phyloP scores from a whole-genome alignment of 2,888 invertebrate species.

The Coenonympha arcania region DNA sequence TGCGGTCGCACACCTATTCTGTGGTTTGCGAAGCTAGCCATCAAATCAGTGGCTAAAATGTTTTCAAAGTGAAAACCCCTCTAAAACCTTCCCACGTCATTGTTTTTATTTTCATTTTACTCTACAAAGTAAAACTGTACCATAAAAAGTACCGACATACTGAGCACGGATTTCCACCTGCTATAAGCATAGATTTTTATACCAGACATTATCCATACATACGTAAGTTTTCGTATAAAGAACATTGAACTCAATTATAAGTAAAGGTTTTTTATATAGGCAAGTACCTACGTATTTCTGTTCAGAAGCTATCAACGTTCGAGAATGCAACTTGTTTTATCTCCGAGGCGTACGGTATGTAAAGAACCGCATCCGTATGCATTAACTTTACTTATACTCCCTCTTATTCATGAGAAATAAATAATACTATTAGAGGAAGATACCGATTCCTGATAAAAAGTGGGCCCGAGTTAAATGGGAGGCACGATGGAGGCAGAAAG shows the following conservation, averaged over 20 bases:
- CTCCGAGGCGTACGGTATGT: constrained; percentile 61
- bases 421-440: constrained; percentile 75
- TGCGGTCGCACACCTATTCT: constrained; percentile 58
- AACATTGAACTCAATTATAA: neutral
- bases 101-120: constrained; percentile 6
- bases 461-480: constrained; percentile 73
- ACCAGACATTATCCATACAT: no score
- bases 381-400: constrained; percentile 71
- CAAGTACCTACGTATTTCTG: neutral
- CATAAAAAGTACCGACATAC: no score
- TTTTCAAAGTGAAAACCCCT: constrained; percentile 39
- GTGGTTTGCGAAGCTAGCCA: constrained; percentile 52
- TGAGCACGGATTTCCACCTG: neutral
- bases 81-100: constrained; percentile 15
- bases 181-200: no score
- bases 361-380: constrained; percentile 67
- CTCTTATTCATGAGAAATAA: constrained; percentile 74
- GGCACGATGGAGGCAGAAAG: constrained; percentile 73
- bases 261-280: neutral
- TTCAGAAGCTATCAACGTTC: constrained; percentile 31
- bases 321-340: constrained; percentile 56
- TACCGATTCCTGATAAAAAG: constrained; percentile 75
- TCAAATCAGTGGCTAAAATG: constrained; percentile 37
- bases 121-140: constrained; percentile 11
- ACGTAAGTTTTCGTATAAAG: neutral